phyloP scores from a whole-genome alignment of 2,888 invertebrate species.

The Rugalucina vietnamica region DNA sequence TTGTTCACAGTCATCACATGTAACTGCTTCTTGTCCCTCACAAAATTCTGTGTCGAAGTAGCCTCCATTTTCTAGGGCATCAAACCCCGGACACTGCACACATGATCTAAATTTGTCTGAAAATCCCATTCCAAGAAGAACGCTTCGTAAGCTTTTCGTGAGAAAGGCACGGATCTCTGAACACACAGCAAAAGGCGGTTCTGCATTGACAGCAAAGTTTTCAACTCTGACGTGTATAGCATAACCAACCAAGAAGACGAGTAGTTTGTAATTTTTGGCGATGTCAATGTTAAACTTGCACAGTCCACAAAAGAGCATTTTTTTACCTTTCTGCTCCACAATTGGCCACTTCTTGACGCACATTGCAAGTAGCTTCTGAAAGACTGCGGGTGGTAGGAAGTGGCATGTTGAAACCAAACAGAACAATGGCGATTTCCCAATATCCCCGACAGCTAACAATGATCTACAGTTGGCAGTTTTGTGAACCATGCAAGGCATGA shows the following conservation, averaged over 20 bases:
- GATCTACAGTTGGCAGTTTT: background rate
- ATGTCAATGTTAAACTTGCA: background rate
- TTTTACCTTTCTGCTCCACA: background rate
- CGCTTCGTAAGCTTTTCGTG: background rate
- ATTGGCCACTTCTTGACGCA: constrained; percentile 42
- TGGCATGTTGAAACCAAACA: constrained; percentile 32
- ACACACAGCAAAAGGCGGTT: background rate
- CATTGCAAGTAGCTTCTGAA: constrained; percentile 49
- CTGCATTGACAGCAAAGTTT: background rate
- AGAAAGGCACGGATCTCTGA: background rate
- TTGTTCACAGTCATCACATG: background rate
- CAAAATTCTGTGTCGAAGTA: background rate
- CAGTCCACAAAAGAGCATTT: background rate
- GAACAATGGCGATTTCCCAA: constrained; percentile 37
- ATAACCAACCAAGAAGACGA: background rate
- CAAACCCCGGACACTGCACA: background rate
- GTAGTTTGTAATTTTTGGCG: background rate
- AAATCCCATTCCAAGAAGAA: background rate
- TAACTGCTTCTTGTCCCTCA: background rate
- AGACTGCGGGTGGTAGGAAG: constrained; percentile 53
- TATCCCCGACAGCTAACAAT: background rate
- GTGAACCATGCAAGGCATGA: background rate
- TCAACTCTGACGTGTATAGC: background rate
- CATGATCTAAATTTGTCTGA: background rate
- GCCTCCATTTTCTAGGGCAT: background rate